Percentiles rank a stretch among this genome's conserved stretches.
These are phyloP conservation scores for Helicoverpa armigera DNA, from an alignment of 1,140 invertebrate genomes.

Conservation along the genomic window DNA sequence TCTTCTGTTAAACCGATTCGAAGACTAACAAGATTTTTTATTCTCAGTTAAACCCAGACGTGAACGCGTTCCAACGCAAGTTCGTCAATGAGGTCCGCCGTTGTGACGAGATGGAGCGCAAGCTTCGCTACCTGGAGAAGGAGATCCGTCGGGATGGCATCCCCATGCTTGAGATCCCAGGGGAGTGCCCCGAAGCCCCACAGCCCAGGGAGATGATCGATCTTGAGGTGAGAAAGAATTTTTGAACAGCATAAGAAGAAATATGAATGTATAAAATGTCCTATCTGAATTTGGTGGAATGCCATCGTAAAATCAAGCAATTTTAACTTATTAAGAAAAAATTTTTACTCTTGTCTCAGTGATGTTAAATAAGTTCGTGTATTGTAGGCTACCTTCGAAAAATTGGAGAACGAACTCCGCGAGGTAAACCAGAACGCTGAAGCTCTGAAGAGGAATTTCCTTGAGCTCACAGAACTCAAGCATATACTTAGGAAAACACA, in stretches of 20 bases:
- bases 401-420: constrained; percentile 97
- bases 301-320: no score
- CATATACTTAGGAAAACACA: constrained; percentile 98
- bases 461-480: constrained; percentile 98
- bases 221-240: constrained; percentile 92
- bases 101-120: constrained; percentile 98
- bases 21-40: constrained; percentile 6
- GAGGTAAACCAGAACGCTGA: constrained; percentile 99
- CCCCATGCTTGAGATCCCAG: constrained; percentile 97
- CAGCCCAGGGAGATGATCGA: constrained; percentile 99
- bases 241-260: background rate
- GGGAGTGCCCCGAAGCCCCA: constrained; percentile 99
- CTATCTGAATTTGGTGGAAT: no score
- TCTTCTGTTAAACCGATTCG: no score
- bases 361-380: constrained; percentile 8
- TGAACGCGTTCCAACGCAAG: constrained; percentile 98
- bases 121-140: constrained; percentile 98
- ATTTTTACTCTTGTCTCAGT: background rate
- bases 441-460: constrained; percentile 97
- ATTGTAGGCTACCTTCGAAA: constrained; percentile 96
- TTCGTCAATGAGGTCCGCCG: constrained; percentile 98
- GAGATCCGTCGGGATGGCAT: constrained; percentile 99
- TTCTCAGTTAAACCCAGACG: constrained; percentile 95
- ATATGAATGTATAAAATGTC: background rate
- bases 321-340: no score